A percentile compares a stretch with the other conserved stretches of the same genome.
Evolutionary conservation across 2,113 vertebrate species (phyloP).

Genomic region (Phyllopteryx taeniolatus): DNA sequence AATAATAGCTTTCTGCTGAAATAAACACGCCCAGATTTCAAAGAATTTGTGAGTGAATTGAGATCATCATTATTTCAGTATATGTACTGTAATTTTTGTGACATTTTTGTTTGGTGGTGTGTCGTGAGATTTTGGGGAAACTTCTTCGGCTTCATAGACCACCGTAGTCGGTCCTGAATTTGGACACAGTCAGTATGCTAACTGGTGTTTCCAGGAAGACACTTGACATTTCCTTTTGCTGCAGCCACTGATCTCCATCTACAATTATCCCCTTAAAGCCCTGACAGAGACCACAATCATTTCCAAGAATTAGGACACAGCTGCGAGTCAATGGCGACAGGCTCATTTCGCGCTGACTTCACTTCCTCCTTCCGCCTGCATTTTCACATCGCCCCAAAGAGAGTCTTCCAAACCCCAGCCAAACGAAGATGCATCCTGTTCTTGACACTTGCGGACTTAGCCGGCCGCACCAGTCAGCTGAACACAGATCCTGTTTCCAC

Average conservation of each 20-base stretch:
- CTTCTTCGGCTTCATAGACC: neutral
- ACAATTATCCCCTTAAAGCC: conserved; percentile 22
- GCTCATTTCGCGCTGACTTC: conserved; percentile 33
- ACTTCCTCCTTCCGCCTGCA: neutral
- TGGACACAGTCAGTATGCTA: conserved; percentile 1
- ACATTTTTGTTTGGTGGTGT: too few species aligned
- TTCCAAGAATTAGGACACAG: conserved; percentile 48
- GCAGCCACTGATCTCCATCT: conserved; percentile 16
- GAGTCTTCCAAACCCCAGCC: conserved; percentile 19
- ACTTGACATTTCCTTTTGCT: neutral
- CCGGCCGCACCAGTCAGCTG: conserved; percentile 59
- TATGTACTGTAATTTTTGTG: too few species aligned
- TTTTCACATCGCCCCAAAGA: conserved; percentile 3
- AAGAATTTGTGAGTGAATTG: too few species aligned
- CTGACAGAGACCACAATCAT: conserved; percentile 18
- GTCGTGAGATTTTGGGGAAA: too few species aligned
- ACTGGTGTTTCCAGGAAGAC: conserved; percentile 8
- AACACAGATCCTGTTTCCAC: conserved; percentile 68
- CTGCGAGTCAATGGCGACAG: conserved; percentile 38
- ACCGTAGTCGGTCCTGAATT: neutral
- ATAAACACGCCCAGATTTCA: too few species aligned
- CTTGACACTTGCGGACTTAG: conserved; percentile 63
- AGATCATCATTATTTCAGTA: too few species aligned
- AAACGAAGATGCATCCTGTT: conserved; percentile 53
- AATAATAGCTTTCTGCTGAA: too few species aligned